Evolutionary conservation across 2,797 vertebrate genomes (phyloP).

Genomic region (Coracias cyanogaster): DNA sequence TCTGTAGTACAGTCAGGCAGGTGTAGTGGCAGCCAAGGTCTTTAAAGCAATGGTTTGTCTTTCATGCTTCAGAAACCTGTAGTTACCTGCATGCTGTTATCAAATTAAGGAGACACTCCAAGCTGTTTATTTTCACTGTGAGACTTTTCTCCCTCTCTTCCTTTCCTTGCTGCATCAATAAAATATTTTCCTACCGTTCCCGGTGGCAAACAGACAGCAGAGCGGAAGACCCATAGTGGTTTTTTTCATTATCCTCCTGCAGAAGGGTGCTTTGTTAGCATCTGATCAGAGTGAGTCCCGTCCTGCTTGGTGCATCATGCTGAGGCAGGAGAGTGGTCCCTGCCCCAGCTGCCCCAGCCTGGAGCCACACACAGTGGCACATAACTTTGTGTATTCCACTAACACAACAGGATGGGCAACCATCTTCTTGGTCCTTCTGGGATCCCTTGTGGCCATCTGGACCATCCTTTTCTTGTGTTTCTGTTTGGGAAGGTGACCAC

Average conservation of each 20-base stretch:
- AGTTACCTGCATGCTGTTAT: not conserved
- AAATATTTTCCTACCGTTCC: not conserved
- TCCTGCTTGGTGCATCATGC: not conserved
- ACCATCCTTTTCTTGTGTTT: not conserved
- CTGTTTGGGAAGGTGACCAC: not conserved
- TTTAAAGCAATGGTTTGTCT: not conserved
- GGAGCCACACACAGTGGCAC: accelerated
- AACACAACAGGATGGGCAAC: not conserved
- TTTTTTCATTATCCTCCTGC: not conserved
- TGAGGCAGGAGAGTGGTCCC: accelerated
- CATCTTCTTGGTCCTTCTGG: not conserved
- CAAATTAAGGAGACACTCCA: not conserved
- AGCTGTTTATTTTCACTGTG: not conserved
- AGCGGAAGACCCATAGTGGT: not conserved
- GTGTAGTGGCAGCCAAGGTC: not conserved
- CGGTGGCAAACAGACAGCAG: not conserved
- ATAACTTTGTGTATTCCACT: not conserved
- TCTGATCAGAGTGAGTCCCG: not conserved
- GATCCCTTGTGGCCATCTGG: not conserved
- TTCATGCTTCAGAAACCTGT: not conserved
- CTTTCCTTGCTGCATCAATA: not conserved
- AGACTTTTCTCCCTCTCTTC: not conserved
- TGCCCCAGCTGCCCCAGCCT: not conserved
- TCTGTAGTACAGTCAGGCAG: not conserved
- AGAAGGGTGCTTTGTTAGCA: not conserved